Conservation (phyloP, 2,797 vertebrate genomes). For the Pygocentrus nattereri region DNA sequence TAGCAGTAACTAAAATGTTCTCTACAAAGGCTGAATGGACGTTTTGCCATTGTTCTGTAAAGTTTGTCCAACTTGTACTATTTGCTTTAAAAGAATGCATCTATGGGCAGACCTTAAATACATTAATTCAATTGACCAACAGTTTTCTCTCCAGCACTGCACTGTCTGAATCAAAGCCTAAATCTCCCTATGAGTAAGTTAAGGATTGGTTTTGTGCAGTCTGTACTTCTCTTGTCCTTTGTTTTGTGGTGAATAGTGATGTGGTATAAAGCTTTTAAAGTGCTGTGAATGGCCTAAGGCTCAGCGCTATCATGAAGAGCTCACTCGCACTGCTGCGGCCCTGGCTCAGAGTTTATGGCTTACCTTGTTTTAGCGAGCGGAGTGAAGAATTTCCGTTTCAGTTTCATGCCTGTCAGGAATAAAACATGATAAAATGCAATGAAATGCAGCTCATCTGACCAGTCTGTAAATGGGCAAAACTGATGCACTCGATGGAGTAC, state of each 20-base stretch:
- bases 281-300: conserved; percentile 49
- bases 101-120: too few relatives aligned
- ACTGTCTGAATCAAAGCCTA: neutral
- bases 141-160: neutral
- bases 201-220: conserved; percentile 24
- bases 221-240: conserved; percentile 44
- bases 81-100: neutral
- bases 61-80: neutral
- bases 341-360: conserved; percentile 54
- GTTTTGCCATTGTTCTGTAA: neutral
- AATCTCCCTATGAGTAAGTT: neutral
- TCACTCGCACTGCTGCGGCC: conserved; percentile 36
- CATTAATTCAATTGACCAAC: neutral
- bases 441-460: conserved; percentile 60
- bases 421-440: conserved; percentile 66
- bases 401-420: conserved; percentile 66
- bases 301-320: conserved; percentile 40
- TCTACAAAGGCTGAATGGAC: neutral
- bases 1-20: too few relatives aligned
- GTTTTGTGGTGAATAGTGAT: conserved; percentile 47
- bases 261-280: conserved; percentile 50
- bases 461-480: conserved; percentile 63
- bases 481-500: conserved; percentile 58
- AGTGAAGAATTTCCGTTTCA: conserved; percentile 65
- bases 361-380: conserved; percentile 57